Conservation (phyloP, 2,113 vertebrate genomes). For the Nothocercus julius region DNA sequence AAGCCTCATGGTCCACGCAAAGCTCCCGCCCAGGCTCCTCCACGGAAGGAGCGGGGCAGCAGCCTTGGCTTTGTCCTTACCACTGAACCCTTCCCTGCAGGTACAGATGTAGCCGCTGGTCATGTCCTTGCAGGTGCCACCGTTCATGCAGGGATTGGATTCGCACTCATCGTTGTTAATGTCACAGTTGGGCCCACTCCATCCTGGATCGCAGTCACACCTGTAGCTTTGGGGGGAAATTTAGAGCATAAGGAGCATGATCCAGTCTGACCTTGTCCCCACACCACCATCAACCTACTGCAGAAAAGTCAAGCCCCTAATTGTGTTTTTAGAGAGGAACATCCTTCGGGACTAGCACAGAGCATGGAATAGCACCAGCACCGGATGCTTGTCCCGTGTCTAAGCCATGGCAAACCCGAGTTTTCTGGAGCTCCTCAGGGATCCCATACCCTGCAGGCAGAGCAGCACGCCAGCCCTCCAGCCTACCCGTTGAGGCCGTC, state of each 20-base stretch:
- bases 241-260: background rate
- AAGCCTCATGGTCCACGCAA: background rate
- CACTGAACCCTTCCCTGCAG: constrained; percentile 91
- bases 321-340: background rate
- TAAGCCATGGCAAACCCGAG: background rate
- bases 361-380: background rate
- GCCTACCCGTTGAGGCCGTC: constrained; percentile 90
- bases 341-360: background rate
- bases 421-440: background rate
- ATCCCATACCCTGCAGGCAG: background rate
- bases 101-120: constrained; percentile 93
- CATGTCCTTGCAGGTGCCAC: constrained; percentile 95
- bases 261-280: fast-evolving
- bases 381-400: fast-evolving
- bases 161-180: constrained; percentile 94
- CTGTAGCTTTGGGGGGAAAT: constrained; percentile 79
- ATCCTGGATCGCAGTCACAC: constrained; percentile 90
- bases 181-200: constrained; percentile 93
- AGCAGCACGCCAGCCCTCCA: background rate
- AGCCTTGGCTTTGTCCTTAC: constrained; percentile 71
- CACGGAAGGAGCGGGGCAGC: fast-evolving
- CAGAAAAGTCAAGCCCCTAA: background rate
- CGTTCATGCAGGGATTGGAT: constrained; percentile 94
- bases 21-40: background rate
- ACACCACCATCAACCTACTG: background rate